Evolutionary conservation across 2,888 invertebrate genomes (phyloP).

Genomic region (Pammene aurita): DNA sequence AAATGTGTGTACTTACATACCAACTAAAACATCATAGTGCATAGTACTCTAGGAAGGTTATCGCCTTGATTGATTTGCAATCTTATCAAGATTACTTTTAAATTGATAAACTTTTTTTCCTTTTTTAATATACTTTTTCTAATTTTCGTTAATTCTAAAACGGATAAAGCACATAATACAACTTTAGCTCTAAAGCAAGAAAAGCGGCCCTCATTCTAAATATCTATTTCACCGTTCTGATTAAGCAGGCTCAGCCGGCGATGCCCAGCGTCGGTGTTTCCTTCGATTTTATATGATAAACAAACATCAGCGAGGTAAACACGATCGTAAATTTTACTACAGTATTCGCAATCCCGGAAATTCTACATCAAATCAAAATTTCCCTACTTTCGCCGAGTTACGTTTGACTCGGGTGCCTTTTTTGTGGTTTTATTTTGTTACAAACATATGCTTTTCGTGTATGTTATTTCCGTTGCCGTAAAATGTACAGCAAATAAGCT

Average conservation of each 20-base stretch:
- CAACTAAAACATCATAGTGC: too few species aligned
- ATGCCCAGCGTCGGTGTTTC: constrained; percentile 62
- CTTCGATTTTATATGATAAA: constrained; percentile 74
- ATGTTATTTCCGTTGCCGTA: constrained; percentile 36
- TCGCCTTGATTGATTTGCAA: too few species aligned
- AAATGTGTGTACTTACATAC: too few species aligned
- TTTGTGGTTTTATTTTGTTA: constrained; percentile 45
- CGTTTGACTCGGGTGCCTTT: constrained; percentile 47
- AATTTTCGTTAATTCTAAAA: too few species aligned
- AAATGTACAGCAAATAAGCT: constrained; percentile 32
- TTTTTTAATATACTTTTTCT: too few species aligned
- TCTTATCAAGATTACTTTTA: too few species aligned
- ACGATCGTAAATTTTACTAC: constrained; percentile 75
- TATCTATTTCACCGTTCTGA: constrained; percentile 13
- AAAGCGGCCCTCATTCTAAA: too few species aligned
- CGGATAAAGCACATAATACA: too few species aligned
- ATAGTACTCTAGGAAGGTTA: too few species aligned
- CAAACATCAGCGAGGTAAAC: constrained; percentile 76
- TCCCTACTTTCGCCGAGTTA: constrained; percentile 50
- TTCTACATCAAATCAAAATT: constrained; percentile 68
- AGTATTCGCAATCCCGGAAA: constrained; percentile 63
- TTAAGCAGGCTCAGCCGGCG: constrained; percentile 70
- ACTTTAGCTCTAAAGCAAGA: too few species aligned
- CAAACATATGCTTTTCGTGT: constrained; percentile 39
- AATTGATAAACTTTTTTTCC: too few species aligned